Conservation (phyloP, 2,797 vertebrate species). For the Lithobates pipiens region DNA sequence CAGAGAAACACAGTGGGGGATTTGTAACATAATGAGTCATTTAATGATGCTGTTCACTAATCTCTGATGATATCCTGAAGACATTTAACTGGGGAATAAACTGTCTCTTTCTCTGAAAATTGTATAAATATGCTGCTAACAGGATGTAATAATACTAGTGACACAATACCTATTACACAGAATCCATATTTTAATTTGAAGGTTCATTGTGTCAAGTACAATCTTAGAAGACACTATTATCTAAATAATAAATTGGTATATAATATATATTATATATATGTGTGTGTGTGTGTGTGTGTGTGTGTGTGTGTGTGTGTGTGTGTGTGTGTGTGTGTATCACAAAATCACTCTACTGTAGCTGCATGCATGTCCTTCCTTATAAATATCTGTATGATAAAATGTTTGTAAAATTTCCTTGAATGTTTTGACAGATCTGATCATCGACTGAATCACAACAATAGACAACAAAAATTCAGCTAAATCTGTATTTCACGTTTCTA, state of each 20-base stretch:
- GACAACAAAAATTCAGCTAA: too few species aligned
- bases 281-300: too few species aligned
- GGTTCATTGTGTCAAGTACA: not conserved
- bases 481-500: too few species aligned
- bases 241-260: not conserved
- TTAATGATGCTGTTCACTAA: constrained; percentile 42
- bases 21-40: constrained; percentile 50
- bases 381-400: too few species aligned
- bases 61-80: constrained; percentile 48
- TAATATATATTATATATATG: too few species aligned
- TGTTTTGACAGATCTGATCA: too few species aligned
- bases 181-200: not conserved
- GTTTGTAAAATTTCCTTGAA: too few species aligned
- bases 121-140: constrained; percentile 41
- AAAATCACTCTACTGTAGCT: too few species aligned
- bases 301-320: too few species aligned
- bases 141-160: constrained; percentile 22
- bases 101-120: constrained; percentile 18
- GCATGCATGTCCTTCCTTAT: too few species aligned
- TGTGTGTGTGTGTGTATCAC: too few species aligned
- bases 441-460: too few species aligned
- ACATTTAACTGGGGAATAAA: constrained; percentile 34
- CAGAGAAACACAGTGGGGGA: constrained; percentile 37
- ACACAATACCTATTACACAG: not conserved
- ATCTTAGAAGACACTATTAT: not conserved